Evolutionary conservation across 2,888 invertebrate species (phyloP).

Genomic region (Chirona hameri): DNA sequence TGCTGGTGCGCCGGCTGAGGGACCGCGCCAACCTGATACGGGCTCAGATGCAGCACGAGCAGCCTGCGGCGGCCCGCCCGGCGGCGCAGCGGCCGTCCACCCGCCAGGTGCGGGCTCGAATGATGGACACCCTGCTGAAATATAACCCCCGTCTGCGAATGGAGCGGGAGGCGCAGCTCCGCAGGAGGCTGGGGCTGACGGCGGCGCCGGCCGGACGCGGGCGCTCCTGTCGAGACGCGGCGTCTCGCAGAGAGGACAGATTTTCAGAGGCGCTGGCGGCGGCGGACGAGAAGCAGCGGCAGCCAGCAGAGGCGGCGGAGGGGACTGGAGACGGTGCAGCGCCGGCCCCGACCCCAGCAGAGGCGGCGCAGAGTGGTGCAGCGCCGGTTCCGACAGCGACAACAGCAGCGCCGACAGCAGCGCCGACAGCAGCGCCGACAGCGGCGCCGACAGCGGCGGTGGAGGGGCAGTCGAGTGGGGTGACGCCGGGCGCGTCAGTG

Average conservation of each 20-base stretch:
- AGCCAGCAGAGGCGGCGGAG: neutral
- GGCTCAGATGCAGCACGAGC: neutral
- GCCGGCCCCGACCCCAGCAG: neutral
- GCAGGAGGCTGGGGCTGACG: neutral
- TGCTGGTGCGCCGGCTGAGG: neutral
- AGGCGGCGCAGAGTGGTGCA: neutral
- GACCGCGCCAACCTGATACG: neutral
- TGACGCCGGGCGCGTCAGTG: too few relatives aligned
- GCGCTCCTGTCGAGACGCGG: neutral
- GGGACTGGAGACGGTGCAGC: neutral
- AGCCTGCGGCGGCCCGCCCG: neutral
- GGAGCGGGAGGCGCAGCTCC: slow-evolving; percentile 24
- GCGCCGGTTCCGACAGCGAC: too few relatives aligned
- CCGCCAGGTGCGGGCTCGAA: neutral
- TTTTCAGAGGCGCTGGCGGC: neutral
- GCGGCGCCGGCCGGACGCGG: neutral
- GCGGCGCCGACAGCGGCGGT: too few relatives aligned
- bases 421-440: too few relatives aligned
- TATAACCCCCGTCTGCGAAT: neutral
- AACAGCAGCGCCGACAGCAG: too few relatives aligned
- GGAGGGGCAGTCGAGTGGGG: too few relatives aligned
- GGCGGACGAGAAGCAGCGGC: neutral
- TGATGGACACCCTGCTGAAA: neutral
- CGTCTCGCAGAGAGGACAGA: neutral
- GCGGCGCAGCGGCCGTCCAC: neutral